These are phyloP conservation scores for Phalloptychus januarius DNA, from an alignment of 2,797 vertebrate genomes.

Conservation along the genomic window DNA sequence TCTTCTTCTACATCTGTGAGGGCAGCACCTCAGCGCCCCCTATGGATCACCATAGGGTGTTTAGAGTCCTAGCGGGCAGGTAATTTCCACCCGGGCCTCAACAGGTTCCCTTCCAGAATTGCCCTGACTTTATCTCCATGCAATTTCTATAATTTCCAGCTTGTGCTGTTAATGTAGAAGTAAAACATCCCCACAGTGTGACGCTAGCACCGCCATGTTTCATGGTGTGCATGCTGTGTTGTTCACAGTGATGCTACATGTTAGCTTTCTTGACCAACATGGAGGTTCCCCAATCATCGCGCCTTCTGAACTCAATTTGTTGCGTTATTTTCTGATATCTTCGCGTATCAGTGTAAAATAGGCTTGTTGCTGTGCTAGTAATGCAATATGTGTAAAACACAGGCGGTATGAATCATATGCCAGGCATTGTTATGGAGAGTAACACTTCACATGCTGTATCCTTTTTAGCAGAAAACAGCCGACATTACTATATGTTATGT, in stretches of 20 bases:
- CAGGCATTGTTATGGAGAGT: neutral
- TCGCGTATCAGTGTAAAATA: neutral
- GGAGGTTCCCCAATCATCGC: neutral
- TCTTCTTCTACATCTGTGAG: too few relatives aligned
- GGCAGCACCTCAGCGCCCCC: too few relatives aligned
- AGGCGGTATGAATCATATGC: neutral
- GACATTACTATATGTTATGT: too few relatives aligned
- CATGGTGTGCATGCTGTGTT: neutral
- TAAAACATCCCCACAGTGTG: neutral
- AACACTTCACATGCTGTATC: neutral
- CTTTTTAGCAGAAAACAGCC: slow-evolving; percentile 18
- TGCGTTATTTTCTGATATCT: neutral
- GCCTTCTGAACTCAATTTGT: neutral
- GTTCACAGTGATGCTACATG: neutral
- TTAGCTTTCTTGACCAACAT: neutral
- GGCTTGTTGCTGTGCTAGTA: neutral
- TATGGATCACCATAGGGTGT: too few relatives aligned
- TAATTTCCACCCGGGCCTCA: neutral
- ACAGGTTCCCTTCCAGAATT: neutral
- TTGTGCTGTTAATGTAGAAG: neutral
- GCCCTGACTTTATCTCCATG: neutral
- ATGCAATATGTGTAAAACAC: neutral
- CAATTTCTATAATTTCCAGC: neutral
- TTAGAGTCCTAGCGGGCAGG: neutral
- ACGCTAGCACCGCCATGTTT: neutral